phyloP scores from a whole-genome alignment of 2,888 invertebrate species.

The Drosophila paranaensis region DNA sequence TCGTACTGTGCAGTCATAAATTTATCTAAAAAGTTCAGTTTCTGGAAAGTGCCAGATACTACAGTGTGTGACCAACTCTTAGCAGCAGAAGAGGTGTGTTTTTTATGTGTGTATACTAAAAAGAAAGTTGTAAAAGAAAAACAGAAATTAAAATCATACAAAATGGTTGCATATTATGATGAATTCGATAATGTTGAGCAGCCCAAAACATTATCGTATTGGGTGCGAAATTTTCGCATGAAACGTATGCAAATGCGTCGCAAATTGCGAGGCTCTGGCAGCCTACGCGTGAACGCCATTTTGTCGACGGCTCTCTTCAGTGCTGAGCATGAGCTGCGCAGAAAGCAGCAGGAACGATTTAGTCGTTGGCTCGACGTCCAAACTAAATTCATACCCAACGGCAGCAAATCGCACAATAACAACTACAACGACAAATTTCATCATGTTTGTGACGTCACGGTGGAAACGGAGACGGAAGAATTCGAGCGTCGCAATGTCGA shows the following conservation, averaged over 20 bases:
- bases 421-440: slow-evolving; percentile 46
- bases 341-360: slow-evolving; percentile 86
- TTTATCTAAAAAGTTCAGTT: slow-evolving; percentile 22
- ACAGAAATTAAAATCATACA: slow-evolving; percentile 19
- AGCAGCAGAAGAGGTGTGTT: slow-evolving; percentile 62
- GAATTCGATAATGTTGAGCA: slow-evolving; percentile 62
- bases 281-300: slow-evolving; percentile 87
- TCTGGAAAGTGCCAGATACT: slow-evolving; percentile 40
- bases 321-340: slow-evolving; percentile 86
- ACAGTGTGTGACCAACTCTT: slow-evolving; percentile 33
- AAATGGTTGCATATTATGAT: slow-evolving; percentile 70
- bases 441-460: slow-evolving; percentile 25
- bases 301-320: slow-evolving; percentile 86
- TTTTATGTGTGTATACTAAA: slow-evolving; percentile 45
- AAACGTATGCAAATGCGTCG: slow-evolving; percentile 86
- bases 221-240: slow-evolving; percentile 86
- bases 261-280: slow-evolving; percentile 84
- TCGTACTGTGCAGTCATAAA: slow-evolving; percentile 35
- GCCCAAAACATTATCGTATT: slow-evolving; percentile 84
- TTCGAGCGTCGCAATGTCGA: slow-evolving; percentile 72
- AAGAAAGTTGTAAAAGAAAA: slow-evolving; percentile 33
- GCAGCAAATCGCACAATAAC: slow-evolving; percentile 58
- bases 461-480: slow-evolving; percentile 61
- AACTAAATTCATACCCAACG: slow-evolving; percentile 80
- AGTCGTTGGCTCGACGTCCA: slow-evolving; percentile 85